Base-by-base conservation (phyloP, 1,140 invertebrate species). In the Drosophila truncata region DNA sequence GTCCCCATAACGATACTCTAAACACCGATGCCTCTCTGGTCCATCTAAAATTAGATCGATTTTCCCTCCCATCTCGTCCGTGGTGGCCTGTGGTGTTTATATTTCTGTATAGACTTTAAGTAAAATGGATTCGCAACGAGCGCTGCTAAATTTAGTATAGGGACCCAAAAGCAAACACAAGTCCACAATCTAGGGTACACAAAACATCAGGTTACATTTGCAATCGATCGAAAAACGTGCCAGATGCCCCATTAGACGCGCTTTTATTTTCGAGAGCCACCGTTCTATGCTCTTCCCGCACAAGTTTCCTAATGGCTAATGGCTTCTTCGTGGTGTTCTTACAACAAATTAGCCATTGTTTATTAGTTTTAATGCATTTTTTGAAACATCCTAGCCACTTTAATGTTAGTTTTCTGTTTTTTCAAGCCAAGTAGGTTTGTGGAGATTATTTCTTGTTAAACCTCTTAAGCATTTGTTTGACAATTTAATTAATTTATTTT, bases 41-140 rank as follows among this genome's bases (percentile, higher is more conserved):
- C 66, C 62, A 54, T 44, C 66, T 70, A 70, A 70, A 29, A 67
- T 54, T 70, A 70, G 62, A 70, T 70, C 66, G 66, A 70, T 70
- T 66, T 69, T 65, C 23, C 61, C 61, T 44, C 39, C 27, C 27
- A 29, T 27, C 44, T n/a, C 20, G 50, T 29, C 31, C 61, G n/a
- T n/a, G 62, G n/a, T 33, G 62, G 44, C 29, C n/a, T 16, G 35
- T 44, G 16, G 33, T 25, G 64, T 20, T 29, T 50, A 50, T 31
- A 50, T 50, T 50, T 70, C 29, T 70, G 52, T 67, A 67, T 70
- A 67, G 66, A 70, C 66, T 70, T 46, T 46, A 67, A 70, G 66
- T 67, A 70, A 70, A 55, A 70, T 46, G 66, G 47, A 70, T 54
- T 70, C 66, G 47, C 66, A 67, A 27, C 37, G 62, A 23, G 31